Evolutionary conservation across 2,888 invertebrate species (phyloP), one percentile per base, ranked within the genome.

Genomic region (Rhingia campestris): DNA sequence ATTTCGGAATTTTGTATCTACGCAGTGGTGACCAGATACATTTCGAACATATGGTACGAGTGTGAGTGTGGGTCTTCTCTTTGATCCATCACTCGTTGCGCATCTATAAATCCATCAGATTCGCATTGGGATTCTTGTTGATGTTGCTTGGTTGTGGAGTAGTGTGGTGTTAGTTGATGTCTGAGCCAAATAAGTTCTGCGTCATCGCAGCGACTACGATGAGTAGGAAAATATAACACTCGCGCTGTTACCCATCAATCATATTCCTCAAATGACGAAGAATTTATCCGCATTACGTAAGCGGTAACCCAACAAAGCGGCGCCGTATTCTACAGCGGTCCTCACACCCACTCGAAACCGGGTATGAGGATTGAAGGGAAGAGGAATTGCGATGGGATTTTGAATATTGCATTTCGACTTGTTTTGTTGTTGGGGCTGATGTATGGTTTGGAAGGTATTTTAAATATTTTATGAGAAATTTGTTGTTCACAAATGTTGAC

Each of bases 191-290:
- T 51, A 12, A 30, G 43, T 47, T 58, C 32, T 64, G 56, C 64
- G 64, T 74, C 64, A 64, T 64, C 73, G 47, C 10, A 45, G n/a
- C 35, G 9, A 6, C 41, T n/a, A 41, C 22, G 49, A 51, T 72
- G 59, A 59, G 59, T 33, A 12, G 49, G 32, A 43, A 54, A 54
- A 54, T 35, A n/a, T 32, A 39, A 49, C 43, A 45, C 39, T 63
- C 63, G 10, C 63, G 47, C 47, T 49, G 41, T 74, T 64, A 74
- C 74, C 74, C 74, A 74, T 74, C 74, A 74, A 74, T 74, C 74
- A 74, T 66, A 14, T 58, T n/a, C 30, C 22, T 35, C 49, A 30
- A 49, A 49, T 66, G 49, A 66, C 56, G 74, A 49, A 74, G 64
- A 66, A 70, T 64, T 70, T 54, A 54, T 41, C 12, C 39, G 41